These are phyloP conservation scores for Sylvia borin DNA, from an alignment of 2,797 vertebrate genomes.

Conservation along the genomic window DNA sequence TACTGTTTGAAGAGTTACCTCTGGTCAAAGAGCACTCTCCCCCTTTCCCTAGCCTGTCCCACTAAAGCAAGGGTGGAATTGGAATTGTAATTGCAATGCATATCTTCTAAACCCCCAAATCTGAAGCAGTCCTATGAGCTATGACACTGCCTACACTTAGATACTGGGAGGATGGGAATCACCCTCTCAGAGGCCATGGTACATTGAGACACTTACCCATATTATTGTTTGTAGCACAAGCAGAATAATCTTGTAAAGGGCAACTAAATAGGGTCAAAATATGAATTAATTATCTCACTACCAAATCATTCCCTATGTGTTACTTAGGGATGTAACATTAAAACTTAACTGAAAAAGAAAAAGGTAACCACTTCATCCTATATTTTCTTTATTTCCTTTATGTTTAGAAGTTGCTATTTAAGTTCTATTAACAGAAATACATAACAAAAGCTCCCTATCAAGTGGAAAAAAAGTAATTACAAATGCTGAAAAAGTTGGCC, in stretches of 20 bases:
- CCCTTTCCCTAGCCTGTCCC: conserved; percentile 1
- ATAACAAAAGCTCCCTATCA: conserved; percentile 84
- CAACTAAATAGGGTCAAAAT: conserved; percentile 69
- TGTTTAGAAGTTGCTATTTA: conserved; percentile 79
- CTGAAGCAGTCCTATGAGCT: conserved; percentile 47
- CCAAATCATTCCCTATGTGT: conserved; percentile 66
- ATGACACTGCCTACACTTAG: conserved; percentile 52
- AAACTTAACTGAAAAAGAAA: conserved; percentile 77
- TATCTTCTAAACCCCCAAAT: conserved; percentile 28
- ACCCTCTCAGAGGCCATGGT: conserved; percentile 51
- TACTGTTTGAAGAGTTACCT: conserved; percentile 61
- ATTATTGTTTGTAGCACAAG: conserved; percentile 59
- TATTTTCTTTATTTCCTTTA: conserved; percentile 83
- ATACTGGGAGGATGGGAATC: conserved; percentile 27
- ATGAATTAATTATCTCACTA: conserved; percentile 49
- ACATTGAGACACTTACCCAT: conserved; percentile 57
- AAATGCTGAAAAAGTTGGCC: conserved; percentile 90
- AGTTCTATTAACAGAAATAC: conserved; percentile 84
- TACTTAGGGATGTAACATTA: conserved; percentile 68
- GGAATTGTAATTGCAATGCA: conserved; percentile 4
- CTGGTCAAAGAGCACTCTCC: conserved; percentile 54
- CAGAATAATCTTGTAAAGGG: conserved; percentile 60
- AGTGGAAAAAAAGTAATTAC: conserved; percentile 86
- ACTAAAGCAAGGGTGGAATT: conserved; percentile 49
- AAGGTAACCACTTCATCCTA: conserved; percentile 81